Conservation (phyloP, 2,888 invertebrate species). For the Trimorus sp. region DNA sequence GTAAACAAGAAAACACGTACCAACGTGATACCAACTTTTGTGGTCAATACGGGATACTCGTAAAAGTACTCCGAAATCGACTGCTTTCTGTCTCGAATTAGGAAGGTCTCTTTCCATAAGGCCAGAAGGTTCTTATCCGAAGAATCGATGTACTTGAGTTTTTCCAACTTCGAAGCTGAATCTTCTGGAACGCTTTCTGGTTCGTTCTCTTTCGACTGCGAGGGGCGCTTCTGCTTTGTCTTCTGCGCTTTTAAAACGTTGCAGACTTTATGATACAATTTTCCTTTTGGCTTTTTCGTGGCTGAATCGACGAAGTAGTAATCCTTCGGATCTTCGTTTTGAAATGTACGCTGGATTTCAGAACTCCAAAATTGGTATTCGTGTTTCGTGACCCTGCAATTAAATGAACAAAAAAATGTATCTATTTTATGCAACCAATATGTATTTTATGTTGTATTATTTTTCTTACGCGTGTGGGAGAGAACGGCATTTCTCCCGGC, state of each 20-base stretch:
- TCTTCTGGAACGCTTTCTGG: neutral
- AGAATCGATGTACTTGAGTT: constrained; percentile 3
- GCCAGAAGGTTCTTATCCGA: neutral
- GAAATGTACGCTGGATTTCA: neutral
- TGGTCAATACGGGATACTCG: constrained; percentile 9
- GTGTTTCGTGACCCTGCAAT: no score
- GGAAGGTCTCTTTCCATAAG: constrained; percentile 14
- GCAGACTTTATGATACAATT: constrained; percentile 2
- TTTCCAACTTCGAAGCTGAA: neutral
- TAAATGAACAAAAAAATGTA: no score
- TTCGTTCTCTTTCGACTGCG: neutral
- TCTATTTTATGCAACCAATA: no score
- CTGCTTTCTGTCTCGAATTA: constrained; percentile 8
- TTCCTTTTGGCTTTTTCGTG: constrained; percentile 10
- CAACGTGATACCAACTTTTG: neutral
- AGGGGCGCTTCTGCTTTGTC: no score
- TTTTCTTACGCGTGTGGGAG: no score
- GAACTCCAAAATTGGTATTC: neutral
- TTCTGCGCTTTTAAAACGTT: neutral
- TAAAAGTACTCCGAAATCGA: constrained; percentile 6
- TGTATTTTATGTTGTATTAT: no score
- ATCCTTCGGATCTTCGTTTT: neutral
- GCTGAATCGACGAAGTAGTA: neutral
- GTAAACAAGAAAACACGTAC: neutral
- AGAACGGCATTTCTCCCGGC: no score